phyloP scores from a whole-genome alignment of 2,797 vertebrate genomes.

The Chiroxiphia lanceolata region DNA sequence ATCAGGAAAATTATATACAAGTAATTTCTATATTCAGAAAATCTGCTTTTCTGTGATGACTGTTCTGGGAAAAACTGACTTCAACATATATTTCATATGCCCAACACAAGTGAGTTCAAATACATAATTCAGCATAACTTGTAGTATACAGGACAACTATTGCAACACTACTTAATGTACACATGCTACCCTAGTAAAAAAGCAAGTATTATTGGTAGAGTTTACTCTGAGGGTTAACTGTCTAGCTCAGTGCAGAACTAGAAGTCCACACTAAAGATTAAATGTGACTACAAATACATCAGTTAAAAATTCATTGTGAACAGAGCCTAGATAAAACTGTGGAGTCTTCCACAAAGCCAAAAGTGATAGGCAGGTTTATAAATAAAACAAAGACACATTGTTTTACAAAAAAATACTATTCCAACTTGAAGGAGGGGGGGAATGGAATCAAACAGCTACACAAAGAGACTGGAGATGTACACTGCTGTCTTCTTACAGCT shows the following conservation, averaged over 20 bases:
- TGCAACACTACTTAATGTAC: neutral
- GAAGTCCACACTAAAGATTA: neutral
- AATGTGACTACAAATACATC: neutral
- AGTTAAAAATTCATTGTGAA: slow-evolving; percentile 11
- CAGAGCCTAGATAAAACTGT: slow-evolving; percentile 21
- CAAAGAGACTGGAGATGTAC: neutral
- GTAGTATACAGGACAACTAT: neutral
- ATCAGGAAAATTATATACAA: neutral
- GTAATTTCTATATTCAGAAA: neutral
- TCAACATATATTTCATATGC: neutral
- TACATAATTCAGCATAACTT: neutral
- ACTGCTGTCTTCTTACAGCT: slow-evolving; percentile 27
- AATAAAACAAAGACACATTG: slow-evolving; percentile 48
- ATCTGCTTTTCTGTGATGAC: neutral
- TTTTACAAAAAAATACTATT: slow-evolving; percentile 47
- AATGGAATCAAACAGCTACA: slow-evolving; percentile 1
- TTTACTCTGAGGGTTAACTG: slow-evolving; percentile 6
- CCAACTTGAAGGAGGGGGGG: neutral
- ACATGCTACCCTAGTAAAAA: neutral
- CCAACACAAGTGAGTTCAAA: neutral
- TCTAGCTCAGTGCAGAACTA: neutral
- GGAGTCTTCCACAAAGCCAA: slow-evolving; percentile 24
- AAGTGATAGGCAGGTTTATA: slow-evolving; percentile 54
- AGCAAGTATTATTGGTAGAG: neutral
- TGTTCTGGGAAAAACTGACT: neutral